Percentiles rank a stretch among this genome's conserved stretches.
These are phyloP conservation scores for Lophochroa leadbeateri DNA, from an alignment of 2,113 vertebrate genomes.

Conservation along the genomic window DNA sequence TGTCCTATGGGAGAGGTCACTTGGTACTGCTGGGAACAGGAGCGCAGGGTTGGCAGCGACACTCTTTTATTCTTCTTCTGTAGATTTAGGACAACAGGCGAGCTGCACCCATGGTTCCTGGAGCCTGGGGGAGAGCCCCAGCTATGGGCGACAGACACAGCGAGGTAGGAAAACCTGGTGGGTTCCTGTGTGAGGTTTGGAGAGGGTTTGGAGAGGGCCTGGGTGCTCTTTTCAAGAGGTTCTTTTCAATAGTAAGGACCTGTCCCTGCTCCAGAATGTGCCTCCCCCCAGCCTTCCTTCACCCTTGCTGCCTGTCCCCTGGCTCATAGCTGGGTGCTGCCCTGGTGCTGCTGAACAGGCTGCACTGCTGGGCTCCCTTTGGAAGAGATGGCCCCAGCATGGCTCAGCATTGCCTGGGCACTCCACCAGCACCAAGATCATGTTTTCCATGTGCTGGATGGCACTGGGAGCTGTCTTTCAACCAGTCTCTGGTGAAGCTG, in stretches of 20 bases:
- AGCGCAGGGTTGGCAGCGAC: background rate
- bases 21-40: background rate
- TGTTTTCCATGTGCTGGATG: fast-evolving
- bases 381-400: background rate
- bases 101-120: background rate
- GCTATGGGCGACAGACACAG: background rate
- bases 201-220: background rate
- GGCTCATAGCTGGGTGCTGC: background rate
- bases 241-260: background rate
- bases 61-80: background rate
- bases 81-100: background rate
- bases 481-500: background rate
- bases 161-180: background rate
- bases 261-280: background rate
- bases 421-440: fast-evolving
- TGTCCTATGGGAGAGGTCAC: background rate
- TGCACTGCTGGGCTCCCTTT: background rate
- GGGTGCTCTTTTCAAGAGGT: background rate
- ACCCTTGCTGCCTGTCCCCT: background rate
- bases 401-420: fast-evolving
- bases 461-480: fast-evolving
- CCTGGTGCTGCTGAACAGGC: background rate
- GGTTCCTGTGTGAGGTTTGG: background rate
- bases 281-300: background rate
- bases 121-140: background rate